phyloP scores from a whole-genome alignment of 2,113 vertebrate genomes.

The Phainopepla nitens region DNA sequence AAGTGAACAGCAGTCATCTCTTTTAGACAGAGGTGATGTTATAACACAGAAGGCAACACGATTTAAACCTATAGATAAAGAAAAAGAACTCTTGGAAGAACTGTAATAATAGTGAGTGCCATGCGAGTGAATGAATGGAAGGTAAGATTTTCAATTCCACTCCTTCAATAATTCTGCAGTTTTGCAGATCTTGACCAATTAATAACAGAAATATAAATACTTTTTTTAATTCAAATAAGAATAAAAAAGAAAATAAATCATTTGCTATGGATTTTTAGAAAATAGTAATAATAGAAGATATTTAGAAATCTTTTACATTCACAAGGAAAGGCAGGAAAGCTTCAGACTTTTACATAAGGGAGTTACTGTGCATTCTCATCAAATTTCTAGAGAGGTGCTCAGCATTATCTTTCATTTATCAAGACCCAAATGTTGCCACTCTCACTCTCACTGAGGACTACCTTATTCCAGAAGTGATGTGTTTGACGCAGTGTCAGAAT shows the following conservation, averaged over 20 bases:
- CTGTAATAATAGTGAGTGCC: background rate
- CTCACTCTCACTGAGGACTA: background rate
- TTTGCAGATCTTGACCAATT: background rate
- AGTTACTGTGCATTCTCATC: background rate
- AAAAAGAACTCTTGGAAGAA: background rate
- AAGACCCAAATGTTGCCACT: constrained; percentile 24
- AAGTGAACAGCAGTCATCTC: background rate
- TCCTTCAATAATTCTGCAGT: background rate
- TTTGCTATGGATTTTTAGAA: background rate
- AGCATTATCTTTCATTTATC: constrained; percentile 16
- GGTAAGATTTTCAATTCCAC: background rate
- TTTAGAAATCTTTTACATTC: constrained; percentile 13
- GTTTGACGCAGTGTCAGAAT: constrained; percentile 23
- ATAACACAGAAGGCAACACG: background rate
- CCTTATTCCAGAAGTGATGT: constrained; percentile 19
- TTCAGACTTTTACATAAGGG: background rate
- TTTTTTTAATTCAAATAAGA: background rate
- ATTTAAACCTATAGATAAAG: background rate
- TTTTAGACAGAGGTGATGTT: background rate
- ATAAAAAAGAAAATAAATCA: background rate
- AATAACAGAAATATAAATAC: background rate
- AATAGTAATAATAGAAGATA: background rate
- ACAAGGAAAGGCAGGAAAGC: background rate
- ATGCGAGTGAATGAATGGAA: background rate
- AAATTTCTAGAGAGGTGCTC: background rate